Base-by-base conservation (phyloP, 2,888 invertebrate genomes). In the Cheilosia soror region DNA sequence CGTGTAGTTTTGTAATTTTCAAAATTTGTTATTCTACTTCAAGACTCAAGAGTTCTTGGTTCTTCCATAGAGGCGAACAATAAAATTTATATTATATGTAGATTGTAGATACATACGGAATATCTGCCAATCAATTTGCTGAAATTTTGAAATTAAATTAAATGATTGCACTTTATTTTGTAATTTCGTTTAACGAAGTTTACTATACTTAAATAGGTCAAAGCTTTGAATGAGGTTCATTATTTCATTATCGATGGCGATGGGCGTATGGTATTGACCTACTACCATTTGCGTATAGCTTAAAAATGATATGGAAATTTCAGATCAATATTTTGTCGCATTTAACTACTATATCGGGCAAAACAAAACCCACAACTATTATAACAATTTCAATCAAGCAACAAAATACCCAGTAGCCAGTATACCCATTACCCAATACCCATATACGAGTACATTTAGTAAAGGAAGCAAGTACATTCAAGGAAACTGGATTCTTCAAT, bases 401-500 rank as follows among this genome's bases (percentile, higher is more conserved):
- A 1, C 37, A 37, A 33, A 33, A 33, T 15, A 7, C 15, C 15
- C 47, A 15, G 15, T 47, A 20, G 7, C 7, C 47, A 6, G n/a
- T n/a, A n/a, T n/a, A n/a, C n/a, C n/a, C n/a, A n/a, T n/a, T n/a
- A n/a, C n/a, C n/a, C n/a, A n/a, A n/a, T n/a, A n/a, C n/a, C n/a
- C n/a, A n/a, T n/a, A n/a, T 6, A 47, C 2, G 5, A n/a, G 13
- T 20, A 15, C 57, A 72, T 6, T 55, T 44, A 57, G 40, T 27
- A 55, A 65, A 65, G 58, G 58, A 65, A 63, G 42, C 51, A 37
- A 63, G 20, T 49, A 37, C 58, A 60, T 63, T 60, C 15, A 62
- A 53, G 47, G 66, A 62, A 80, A 83, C 83, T 83, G 78, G 83
- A 78, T 83, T 78, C 73, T 9, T 69, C 63, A 73, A 72, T 72